Conservation (phyloP, 2,797 vertebrate species). For the Pseudopleuronectes americanus region DNA sequence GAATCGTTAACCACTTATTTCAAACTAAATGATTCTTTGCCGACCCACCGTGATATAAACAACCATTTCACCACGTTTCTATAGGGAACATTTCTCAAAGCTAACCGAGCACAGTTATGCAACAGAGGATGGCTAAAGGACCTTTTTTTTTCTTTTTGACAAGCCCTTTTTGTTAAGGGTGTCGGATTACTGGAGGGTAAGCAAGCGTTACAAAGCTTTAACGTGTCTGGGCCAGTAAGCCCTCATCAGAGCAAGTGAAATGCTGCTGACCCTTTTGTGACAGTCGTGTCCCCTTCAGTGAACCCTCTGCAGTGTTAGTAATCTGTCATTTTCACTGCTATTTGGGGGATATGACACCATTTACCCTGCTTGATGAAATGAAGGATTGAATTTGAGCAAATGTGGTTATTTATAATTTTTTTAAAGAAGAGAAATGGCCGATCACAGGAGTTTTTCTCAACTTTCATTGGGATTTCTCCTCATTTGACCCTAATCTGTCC, state of each 20-base stretch:
- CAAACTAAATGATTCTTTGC: neutral
- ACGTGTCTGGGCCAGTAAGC: constrained; percentile 29
- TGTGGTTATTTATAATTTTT: neutral
- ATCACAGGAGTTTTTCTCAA: neutral
- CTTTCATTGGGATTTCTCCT: constrained; percentile 22
- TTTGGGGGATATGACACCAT: neutral
- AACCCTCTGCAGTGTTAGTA: constrained; percentile 18
- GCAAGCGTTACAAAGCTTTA: constrained; percentile 25
- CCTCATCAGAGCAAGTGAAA: constrained; percentile 27
- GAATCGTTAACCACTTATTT: neutral
- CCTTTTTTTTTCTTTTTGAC: constrained; percentile 9
- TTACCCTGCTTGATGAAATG: constrained; percentile 5
- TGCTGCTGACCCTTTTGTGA: constrained; percentile 36
- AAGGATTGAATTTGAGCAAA: constrained; percentile 12
- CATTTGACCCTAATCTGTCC: neutral
- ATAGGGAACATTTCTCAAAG: neutral
- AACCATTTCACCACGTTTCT: neutral
- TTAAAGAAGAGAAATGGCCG: neutral
- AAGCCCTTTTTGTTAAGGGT: constrained; percentile 10
- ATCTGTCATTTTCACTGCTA: constrained; percentile 11
- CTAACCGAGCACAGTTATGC: neutral
- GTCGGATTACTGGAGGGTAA: constrained; percentile 39
- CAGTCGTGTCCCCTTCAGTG: constrained; percentile 1
- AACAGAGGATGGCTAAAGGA: constrained; percentile 12
- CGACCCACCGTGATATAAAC: neutral